Evolutionary conservation across 2,113 vertebrate genomes (phyloP).

Genomic region (Phoenicopterus ruber): DNA sequence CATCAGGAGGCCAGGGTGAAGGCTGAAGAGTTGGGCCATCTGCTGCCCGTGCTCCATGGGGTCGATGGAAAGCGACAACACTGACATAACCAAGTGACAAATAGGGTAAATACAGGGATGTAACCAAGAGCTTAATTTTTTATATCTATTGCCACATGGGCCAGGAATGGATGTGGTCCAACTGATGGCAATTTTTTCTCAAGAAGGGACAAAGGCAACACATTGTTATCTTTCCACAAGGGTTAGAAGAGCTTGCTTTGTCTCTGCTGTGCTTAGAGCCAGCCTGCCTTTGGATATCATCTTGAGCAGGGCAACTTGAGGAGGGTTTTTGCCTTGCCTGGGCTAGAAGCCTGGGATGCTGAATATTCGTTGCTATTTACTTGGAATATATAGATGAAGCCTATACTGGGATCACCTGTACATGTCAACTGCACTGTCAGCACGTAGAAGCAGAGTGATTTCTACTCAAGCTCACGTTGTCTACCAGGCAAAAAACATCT

Average conservation of each 20-base stretch:
- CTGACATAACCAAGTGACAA: background rate
- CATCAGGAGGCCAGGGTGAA: background rate
- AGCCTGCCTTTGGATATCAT: background rate
- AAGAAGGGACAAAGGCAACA: background rate
- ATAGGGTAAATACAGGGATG: background rate
- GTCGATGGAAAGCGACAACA: background rate
- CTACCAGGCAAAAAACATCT: background rate
- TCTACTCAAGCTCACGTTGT: background rate
- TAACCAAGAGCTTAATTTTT: background rate
- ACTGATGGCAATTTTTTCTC: background rate
- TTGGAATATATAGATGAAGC: background rate
- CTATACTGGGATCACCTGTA: background rate
- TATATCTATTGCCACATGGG: background rate
- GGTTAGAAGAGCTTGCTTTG: background rate
- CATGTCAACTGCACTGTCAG: background rate
- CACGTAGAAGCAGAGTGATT: background rate
- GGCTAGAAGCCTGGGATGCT: background rate
- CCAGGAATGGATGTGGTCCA: background rate
- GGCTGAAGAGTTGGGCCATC: background rate
- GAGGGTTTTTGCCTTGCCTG: background rate
- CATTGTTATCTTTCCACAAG: background rate
- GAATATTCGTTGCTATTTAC: background rate
- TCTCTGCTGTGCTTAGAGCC: background rate
- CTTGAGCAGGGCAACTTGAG: background rate
- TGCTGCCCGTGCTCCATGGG: background rate